phyloP scores from a whole-genome alignment of 2,797 vertebrate species.

The Malacoctenus gilli region DNA sequence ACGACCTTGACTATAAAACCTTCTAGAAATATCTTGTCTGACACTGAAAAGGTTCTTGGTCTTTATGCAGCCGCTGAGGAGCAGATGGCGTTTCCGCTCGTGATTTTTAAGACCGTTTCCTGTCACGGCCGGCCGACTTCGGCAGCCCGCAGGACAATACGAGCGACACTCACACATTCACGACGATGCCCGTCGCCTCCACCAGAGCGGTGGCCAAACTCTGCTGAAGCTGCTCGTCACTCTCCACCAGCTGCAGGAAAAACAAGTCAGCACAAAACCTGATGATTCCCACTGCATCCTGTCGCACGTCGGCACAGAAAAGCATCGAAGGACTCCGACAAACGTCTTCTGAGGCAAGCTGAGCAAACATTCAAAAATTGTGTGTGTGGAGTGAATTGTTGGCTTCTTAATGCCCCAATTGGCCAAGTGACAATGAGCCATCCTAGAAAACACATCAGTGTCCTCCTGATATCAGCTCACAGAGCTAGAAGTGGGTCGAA shows the following conservation, averaged over 20 bases:
- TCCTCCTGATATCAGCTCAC: no score
- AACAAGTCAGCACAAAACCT: conserved; percentile 27
- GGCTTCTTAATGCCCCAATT: no score
- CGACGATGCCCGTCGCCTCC: conserved; percentile 58
- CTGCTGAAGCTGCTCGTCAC: conserved; percentile 78
- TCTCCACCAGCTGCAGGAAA: conserved; percentile 76
- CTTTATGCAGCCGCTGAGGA: not conserved
- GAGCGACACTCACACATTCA: conserved; percentile 74
- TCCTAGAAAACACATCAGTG: no score
- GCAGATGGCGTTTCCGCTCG: conserved; percentile 1
- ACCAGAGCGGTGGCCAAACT: conserved; percentile 75
- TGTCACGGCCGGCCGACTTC: not conserved
- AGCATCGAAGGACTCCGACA: not conserved
- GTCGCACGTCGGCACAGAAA: not conserved
- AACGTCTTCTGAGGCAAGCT: not conserved
- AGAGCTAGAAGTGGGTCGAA: no score
- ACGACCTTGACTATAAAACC: no score
- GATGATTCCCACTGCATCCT: not conserved
- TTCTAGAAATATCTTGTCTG: no score
- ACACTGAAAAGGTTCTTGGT: no score
- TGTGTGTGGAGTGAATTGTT: no score
- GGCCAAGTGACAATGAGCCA: no score
- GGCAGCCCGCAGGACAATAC: not conserved
- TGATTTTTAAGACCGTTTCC: conserved; percentile 3
- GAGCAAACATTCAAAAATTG: no score